A percentile compares a stretch with the other conserved stretches of the same genome.
phyloP scores from a whole-genome alignment of 1,140 invertebrate genomes.

The Drosophila takahashii region DNA sequence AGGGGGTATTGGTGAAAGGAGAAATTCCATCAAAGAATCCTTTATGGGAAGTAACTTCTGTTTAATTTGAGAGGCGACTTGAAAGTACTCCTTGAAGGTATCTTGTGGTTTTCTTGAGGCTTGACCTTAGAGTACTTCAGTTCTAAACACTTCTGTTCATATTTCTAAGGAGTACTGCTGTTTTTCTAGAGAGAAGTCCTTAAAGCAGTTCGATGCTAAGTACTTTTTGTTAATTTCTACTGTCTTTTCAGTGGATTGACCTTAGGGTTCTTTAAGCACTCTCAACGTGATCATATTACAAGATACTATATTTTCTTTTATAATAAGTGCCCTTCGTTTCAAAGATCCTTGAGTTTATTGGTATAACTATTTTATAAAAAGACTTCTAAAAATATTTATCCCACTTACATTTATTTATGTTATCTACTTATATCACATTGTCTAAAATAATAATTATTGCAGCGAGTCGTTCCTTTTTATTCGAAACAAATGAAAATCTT shows the following conservation, averaged over 20 bases:
- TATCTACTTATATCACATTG: no score
- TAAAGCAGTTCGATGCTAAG: neutral
- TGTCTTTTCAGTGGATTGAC: slow-evolving; percentile 3
- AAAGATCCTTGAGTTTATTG: neutral
- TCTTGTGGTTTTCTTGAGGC: slow-evolving; percentile 27
- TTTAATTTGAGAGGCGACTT: slow-evolving; percentile 40
- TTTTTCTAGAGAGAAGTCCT: neutral
- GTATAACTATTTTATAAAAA: no score
- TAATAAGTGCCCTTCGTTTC: neutral
- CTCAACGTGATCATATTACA: neutral
- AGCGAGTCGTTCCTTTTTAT: neutral
- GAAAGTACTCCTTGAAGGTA: slow-evolving; percentile 18
- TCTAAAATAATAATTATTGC: neutral
- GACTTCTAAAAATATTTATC: neutral
- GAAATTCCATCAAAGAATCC: slow-evolving; percentile 4
- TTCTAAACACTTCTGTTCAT: slow-evolving; percentile 11
- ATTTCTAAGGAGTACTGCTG: slow-evolving; percentile 13
- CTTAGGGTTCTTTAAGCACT: neutral
- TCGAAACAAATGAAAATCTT: neutral
- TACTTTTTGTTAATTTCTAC: neutral
- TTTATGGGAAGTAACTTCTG: slow-evolving; percentile 38
- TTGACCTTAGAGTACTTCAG: slow-evolving; percentile 17
- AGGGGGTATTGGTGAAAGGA: slow-evolving; percentile 28
- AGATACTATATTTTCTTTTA: slow-evolving; percentile 1
- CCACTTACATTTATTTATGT: neutral